These are phyloP conservation scores for Thyatira batis DNA, from an alignment of 2,888 invertebrate species.

Conservation along the genomic window DNA sequence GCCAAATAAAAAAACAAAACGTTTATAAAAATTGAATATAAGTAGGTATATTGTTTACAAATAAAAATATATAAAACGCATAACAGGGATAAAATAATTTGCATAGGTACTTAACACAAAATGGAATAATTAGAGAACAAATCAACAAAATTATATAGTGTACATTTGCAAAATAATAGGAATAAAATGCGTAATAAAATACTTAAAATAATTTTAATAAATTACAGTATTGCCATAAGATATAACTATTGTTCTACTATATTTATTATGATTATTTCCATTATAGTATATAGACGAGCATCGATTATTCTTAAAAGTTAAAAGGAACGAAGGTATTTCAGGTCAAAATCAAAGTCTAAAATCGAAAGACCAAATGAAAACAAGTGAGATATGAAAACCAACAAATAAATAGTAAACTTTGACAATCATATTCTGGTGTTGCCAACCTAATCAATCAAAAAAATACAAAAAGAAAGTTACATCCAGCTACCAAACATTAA, in stretches of 20 bases:
- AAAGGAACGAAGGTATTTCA: not conserved
- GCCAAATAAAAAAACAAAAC: conserved; percentile 3
- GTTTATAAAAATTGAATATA: not conserved
- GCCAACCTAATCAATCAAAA: no score
- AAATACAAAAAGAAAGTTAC: no score
- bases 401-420: no score
- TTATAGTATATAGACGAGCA: not conserved
- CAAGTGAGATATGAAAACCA: no score
- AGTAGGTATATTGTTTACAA: conserved; percentile 28
- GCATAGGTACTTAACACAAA: conserved; percentile 4
- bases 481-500: no score
- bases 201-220: not conserved
- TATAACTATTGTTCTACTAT: not conserved
- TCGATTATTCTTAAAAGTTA: not conserved
- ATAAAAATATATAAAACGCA: conserved; percentile 26
- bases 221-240: not conserved
- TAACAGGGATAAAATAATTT: conserved; percentile 26
- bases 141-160: conserved; percentile 22
- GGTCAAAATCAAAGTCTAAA: not conserved
- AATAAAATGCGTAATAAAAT: not conserved
- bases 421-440: no score
- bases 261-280: not conserved
- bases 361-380: not conserved
- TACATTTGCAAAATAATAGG: conserved; percentile 17
- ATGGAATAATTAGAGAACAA: conserved; percentile 23